Conservation (phyloP, 1,140 invertebrate genomes). For the Lordiphosa collinella region DNA sequence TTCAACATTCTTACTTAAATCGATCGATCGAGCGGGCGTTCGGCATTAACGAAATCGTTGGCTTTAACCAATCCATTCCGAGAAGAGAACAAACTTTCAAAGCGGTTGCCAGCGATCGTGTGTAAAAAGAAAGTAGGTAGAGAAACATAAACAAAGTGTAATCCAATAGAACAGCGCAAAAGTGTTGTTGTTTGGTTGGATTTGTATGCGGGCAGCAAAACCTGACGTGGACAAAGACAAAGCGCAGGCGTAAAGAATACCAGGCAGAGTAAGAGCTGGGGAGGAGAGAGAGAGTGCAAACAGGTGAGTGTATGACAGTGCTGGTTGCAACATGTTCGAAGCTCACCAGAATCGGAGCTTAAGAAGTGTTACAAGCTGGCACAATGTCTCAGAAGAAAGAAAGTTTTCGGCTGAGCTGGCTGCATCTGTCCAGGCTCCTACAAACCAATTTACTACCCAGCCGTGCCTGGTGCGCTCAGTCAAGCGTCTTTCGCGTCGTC, state of each 20-base stretch:
- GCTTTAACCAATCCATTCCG: conserved; percentile 31
- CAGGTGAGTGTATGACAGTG: conserved; percentile 19
- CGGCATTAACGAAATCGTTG: conserved; percentile 29
- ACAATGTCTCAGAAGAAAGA: conserved; percentile 67
- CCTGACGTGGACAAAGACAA: conserved; percentile 55
- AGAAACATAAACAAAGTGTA: conserved; percentile 67
- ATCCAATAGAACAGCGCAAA: conserved; percentile 45
- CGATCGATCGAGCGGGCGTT: conserved; percentile 8
- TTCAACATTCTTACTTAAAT: background rate
- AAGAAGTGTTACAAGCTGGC: conserved; percentile 74
- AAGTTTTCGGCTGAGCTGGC: conserved; percentile 71
- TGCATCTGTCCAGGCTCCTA: conserved; percentile 26
- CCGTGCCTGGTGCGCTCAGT: conserved; percentile 37
- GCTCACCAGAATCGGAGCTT: conserved; percentile 43
- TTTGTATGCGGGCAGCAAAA: conserved; percentile 39
- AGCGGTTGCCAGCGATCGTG: conserved; percentile 31
- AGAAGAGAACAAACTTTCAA: conserved; percentile 39
- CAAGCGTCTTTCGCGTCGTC: conserved; percentile 53
- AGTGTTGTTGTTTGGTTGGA: conserved; percentile 18
- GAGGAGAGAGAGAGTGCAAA: conserved; percentile 9
- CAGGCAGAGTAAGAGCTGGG: conserved; percentile 5
- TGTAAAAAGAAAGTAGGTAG: conserved; percentile 74
- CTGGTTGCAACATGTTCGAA: conserved; percentile 49
- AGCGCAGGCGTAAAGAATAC: conserved; percentile 67
- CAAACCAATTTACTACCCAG: conserved; percentile 7